These are phyloP conservation scores for Actenoides hombroni DNA, from an alignment of 2,113 vertebrate species.

Conservation along the genomic window DNA sequence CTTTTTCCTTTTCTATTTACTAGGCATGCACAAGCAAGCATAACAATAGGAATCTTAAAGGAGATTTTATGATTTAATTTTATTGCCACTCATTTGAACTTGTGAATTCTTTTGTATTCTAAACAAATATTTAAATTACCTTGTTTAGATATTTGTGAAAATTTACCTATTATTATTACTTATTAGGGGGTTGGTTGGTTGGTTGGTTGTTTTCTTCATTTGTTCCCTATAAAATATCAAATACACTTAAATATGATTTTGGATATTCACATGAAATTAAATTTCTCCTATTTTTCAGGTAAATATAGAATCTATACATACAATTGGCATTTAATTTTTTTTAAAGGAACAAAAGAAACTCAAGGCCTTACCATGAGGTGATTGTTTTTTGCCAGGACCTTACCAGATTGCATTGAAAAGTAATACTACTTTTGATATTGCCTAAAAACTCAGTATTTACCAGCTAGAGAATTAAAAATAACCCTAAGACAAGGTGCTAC, in stretches of 20 bases:
- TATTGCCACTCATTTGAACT: not conserved
- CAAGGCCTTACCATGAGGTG: not conserved
- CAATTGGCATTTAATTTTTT: not conserved
- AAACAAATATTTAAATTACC: not conserved
- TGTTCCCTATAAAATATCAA: not conserved
- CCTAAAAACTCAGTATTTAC: not conserved
- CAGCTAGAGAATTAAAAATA: not conserved
- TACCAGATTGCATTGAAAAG: not conserved
- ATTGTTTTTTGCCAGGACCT: not conserved
- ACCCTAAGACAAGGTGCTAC: not conserved
- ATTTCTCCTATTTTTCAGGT: not conserved
- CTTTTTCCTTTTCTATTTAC: not conserved
- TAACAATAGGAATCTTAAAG: not conserved
- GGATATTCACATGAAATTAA: not conserved
- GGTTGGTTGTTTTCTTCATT: not conserved
- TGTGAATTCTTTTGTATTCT: not conserved
- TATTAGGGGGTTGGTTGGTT: fast-evolving
- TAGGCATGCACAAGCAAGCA: not conserved
- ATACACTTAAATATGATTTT: not conserved
- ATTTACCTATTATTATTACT: not conserved
- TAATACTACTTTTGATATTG: not conserved
- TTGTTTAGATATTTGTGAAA: not conserved
- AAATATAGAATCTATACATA: not conserved
- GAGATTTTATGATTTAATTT: not conserved
- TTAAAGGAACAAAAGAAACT: not conserved